A percentile compares a stretch with the other conserved stretches of the same genome.
Conservation (phyloP, 2,113 vertebrate species). For the Chloroceryle aenea region DNA sequence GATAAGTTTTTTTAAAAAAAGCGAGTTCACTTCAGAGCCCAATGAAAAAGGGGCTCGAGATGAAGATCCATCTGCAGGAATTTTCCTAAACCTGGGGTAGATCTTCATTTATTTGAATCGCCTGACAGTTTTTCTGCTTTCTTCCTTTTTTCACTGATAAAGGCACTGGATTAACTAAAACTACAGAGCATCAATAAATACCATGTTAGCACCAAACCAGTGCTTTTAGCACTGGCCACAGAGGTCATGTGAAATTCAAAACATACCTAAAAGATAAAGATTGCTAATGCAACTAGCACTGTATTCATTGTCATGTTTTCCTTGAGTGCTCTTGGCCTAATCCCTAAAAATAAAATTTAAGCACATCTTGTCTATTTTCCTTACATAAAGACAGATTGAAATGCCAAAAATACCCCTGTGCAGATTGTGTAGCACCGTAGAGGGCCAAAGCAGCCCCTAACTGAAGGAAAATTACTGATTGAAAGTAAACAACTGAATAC, state of each 20-base stretch:
- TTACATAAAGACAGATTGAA: conserved; percentile 62
- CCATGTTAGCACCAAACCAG: conserved; percentile 79
- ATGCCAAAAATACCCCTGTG: conserved; percentile 72
- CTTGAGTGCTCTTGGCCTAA: conserved; percentile 53
- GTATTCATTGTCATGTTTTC: conserved; percentile 57
- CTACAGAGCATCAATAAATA: conserved; percentile 71
- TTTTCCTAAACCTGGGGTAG: neutral
- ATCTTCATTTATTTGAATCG: neutral
- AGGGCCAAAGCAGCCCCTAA: conserved; percentile 67
- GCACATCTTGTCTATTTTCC: conserved; percentile 52
- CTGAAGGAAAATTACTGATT: conserved; percentile 75
- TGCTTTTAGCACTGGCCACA: conserved; percentile 63
- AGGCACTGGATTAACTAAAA: conserved; percentile 52
- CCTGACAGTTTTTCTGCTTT: conserved; percentile 20
- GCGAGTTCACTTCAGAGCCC: neutral
- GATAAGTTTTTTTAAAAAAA: neutral
- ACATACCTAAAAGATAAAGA: conserved; percentile 62
- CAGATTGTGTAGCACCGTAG: conserved; percentile 78
- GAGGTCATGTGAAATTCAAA: conserved; percentile 75
- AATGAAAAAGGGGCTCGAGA: neutral
- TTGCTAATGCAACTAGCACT: conserved; percentile 63
- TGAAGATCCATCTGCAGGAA: conserved; percentile 3
- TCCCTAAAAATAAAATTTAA: conserved; percentile 60
- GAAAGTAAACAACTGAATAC: conserved; percentile 82
- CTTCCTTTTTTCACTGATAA: conserved; percentile 23